Conservation (phyloP, 2,797 vertebrate species). For the Potorous gilbertii region DNA sequence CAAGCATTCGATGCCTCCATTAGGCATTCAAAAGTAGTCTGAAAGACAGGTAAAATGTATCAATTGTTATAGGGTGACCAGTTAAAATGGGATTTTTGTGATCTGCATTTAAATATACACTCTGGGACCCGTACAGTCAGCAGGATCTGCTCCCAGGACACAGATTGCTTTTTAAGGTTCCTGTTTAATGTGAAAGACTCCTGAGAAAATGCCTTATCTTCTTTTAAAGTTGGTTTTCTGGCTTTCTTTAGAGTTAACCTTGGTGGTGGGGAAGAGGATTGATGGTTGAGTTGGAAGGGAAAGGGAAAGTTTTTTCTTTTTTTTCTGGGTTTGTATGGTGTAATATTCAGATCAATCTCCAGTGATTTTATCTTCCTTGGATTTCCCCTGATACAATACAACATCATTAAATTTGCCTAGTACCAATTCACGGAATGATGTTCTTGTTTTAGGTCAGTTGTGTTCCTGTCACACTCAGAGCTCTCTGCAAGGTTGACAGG, state of each 20-base stretch:
- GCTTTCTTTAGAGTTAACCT: conserved; percentile 9
- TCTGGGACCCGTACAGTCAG: not conserved
- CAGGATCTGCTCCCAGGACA: not conserved
- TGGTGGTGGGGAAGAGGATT: not conserved
- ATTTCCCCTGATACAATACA: not conserved
- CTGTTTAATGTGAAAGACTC: not conserved
- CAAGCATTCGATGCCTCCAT: not conserved
- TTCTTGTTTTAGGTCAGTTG: not conserved
- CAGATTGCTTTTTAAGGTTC: not conserved
- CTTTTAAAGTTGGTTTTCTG: conserved; percentile 14
- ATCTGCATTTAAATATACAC: not conserved
- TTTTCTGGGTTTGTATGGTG: not conserved
- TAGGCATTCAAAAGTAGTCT: not conserved
- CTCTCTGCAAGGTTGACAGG: not conserved
- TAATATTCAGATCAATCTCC: not conserved
- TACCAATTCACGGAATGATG: not conserved
- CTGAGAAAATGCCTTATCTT: not conserved
- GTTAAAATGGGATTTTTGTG: not conserved
- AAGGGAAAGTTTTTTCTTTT: not conserved
- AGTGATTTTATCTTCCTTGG: not conserved
- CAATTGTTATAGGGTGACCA: not conserved
- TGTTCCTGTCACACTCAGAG: conserved; percentile 16
- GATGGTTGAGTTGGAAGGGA: rapidly evolving
- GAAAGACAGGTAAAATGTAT: not conserved
- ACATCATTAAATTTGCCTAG: conserved; percentile 12